Evolutionary conservation across 2,888 invertebrate species (phyloP).

Genomic region (Cremastinae sp.): DNA sequence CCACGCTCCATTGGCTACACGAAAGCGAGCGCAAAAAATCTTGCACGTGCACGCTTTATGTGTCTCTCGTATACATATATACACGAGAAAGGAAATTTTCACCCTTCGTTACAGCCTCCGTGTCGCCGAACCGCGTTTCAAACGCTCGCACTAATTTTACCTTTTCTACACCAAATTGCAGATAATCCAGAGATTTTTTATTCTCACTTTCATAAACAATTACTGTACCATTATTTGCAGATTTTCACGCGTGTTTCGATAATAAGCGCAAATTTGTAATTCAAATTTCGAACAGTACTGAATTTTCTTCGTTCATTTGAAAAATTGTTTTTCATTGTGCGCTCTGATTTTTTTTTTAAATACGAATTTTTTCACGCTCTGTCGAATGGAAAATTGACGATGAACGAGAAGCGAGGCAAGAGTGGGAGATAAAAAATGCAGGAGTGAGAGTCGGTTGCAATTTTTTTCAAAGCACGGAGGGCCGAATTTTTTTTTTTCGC

Average conservation of each 20-base stretch:
- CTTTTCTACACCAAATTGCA: too few species aligned
- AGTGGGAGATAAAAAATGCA: constrained; percentile 62
- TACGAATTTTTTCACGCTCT: too few species aligned
- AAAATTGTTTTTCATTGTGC: too few species aligned
- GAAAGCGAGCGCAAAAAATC: not conserved
- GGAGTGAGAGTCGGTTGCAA: constrained; percentile 38
- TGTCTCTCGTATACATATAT: not conserved
- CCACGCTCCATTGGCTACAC: constrained; percentile 73
- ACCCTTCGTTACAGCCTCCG: constrained; percentile 4
- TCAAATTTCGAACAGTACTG: too few species aligned
- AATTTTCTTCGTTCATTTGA: too few species aligned
- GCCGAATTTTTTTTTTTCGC: constrained; percentile 11
- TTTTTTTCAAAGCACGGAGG: constrained; percentile 9
- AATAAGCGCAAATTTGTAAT: too few species aligned
- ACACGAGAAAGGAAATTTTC: constrained; percentile 11
- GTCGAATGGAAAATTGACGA: too few species aligned
- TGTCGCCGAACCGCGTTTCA: constrained; percentile 3
- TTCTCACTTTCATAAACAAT: not conserved
- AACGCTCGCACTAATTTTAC: not conserved
- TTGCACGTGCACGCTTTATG: not conserved
- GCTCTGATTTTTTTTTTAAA: too few species aligned
- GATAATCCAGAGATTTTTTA: not conserved
- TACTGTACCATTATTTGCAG: not conserved
- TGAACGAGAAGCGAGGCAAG: too few species aligned
- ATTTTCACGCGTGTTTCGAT: too few species aligned